phyloP scores from a whole-genome alignment of 2,888 invertebrate genomes.

The Pemphredon lugubris region DNA sequence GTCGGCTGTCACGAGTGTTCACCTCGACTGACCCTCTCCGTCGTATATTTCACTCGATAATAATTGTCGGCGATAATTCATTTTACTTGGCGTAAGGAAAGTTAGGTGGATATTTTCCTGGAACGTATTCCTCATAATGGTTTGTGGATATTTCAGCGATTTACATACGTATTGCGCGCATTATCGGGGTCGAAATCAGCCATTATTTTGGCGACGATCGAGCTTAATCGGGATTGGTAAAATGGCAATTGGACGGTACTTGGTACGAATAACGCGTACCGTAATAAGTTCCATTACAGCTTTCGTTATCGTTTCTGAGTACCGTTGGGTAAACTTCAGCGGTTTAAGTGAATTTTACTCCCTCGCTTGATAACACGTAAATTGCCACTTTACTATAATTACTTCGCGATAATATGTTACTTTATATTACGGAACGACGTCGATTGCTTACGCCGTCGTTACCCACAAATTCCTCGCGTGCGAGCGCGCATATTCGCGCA shows the following conservation, averaged over 20 bases:
- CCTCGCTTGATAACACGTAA: no score
- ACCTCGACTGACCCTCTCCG: conserved; percentile 47
- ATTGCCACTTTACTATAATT: no score
- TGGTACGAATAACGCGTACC: no score
- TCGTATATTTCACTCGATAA: conserved; percentile 55
- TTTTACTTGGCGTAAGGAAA: conserved; percentile 27
- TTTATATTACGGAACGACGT: conserved; percentile 34
- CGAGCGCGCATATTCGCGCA: conserved; percentile 8
- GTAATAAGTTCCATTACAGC: no score
- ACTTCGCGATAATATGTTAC: conserved; percentile 22
- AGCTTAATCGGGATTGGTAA: no score
- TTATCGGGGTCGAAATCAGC: neutral
- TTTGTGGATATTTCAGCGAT: conserved; percentile 1
- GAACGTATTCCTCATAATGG: conserved; percentile 50
- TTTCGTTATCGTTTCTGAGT: no score
- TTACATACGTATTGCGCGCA: neutral
- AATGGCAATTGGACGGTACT: no score
- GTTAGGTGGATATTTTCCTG: conserved; percentile 43
- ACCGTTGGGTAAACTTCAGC: no score
- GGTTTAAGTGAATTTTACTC: no score
- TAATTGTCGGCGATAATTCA: conserved; percentile 62
- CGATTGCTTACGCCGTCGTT: conserved; percentile 16
- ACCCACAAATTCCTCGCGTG: conserved; percentile 9
- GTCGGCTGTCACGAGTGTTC: conserved; percentile 58
- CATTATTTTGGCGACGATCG: no score